These are phyloP conservation scores for Rhynchonycteris naso DNA, from an alignment of 2,797 vertebrate species.

Conservation along the genomic window DNA sequence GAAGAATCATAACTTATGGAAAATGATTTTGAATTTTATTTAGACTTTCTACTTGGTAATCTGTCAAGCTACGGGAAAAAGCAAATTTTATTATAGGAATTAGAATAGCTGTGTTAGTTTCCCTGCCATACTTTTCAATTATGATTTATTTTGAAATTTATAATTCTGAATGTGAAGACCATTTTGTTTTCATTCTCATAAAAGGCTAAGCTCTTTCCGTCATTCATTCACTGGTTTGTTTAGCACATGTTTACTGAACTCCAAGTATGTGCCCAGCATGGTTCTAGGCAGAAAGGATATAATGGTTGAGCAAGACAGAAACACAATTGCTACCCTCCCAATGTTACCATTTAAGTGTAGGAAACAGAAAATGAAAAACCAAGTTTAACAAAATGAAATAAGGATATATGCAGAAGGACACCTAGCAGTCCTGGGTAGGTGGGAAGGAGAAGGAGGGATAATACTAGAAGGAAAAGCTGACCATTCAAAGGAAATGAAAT, in stretches of 20 bases:
- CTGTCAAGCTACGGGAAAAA: neutral
- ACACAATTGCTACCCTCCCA: neutral
- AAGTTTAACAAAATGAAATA: neutral
- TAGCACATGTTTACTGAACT: slow-evolving; percentile 24
- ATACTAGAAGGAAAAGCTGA: neutral
- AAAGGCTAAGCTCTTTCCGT: slow-evolving; percentile 2
- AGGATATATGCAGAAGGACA: neutral
- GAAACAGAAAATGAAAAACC: slow-evolving; percentile 29
- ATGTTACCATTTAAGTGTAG: neutral
- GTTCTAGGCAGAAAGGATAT: neutral
- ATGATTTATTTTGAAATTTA: slow-evolving; percentile 50
- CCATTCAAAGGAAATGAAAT: neutral
- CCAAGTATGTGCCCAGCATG: neutral
- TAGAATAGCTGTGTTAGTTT: slow-evolving; percentile 12
- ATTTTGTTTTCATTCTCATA: slow-evolving; percentile 47
- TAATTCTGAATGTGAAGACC: neutral
- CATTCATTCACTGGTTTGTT: neutral
- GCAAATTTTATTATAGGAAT: slow-evolving; percentile 3
- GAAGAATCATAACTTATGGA: slow-evolving; percentile 12
- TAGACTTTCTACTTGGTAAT: slow-evolving; percentile 53
- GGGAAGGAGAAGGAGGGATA: neutral
- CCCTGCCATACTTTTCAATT: slow-evolving; percentile 16
- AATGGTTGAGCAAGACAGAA: neutral
- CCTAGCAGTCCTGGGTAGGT: neutral
- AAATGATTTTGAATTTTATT: slow-evolving; percentile 50